Conservation (phyloP, 2,113 vertebrate species). For the Phoenicopterus ruber region DNA sequence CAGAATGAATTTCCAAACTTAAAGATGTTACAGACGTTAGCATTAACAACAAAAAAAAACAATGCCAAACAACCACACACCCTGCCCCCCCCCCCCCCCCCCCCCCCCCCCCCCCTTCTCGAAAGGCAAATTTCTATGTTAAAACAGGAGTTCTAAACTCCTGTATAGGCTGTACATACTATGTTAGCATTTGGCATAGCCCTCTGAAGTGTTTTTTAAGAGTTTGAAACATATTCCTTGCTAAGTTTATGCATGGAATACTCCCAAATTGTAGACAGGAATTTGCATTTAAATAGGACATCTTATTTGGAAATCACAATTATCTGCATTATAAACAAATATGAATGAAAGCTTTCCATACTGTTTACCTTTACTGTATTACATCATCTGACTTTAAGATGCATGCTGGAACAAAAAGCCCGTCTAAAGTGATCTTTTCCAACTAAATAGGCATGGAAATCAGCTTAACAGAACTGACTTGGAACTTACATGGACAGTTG, state of each 20-base stretch:
- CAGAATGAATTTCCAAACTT: neutral
- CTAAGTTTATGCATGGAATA: neutral
- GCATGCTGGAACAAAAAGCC: neutral
- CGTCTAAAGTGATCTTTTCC: neutral
- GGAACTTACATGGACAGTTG: constrained; percentile 72
- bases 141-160: neutral
- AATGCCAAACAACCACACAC: neutral
- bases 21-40: neutral
- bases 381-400: neutral
- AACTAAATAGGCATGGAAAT: neutral
- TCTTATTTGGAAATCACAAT: neutral
- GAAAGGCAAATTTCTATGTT: neutral
- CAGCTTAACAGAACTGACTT: constrained; percentile 1
- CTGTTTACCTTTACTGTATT: neutral
- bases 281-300: neutral
- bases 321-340: neutral
- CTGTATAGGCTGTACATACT: neutral
- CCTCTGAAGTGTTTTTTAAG: neutral
- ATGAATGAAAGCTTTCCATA: neutral
- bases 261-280: neutral
- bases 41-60: neutral
- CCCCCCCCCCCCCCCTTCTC: neutral
- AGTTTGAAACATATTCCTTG: neutral
- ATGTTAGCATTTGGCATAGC: neutral
- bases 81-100: accelerated